These are phyloP conservation scores for Thymelicus sylvestris DNA, from an alignment of 2,888 invertebrate species.

Conservation along the genomic window DNA sequence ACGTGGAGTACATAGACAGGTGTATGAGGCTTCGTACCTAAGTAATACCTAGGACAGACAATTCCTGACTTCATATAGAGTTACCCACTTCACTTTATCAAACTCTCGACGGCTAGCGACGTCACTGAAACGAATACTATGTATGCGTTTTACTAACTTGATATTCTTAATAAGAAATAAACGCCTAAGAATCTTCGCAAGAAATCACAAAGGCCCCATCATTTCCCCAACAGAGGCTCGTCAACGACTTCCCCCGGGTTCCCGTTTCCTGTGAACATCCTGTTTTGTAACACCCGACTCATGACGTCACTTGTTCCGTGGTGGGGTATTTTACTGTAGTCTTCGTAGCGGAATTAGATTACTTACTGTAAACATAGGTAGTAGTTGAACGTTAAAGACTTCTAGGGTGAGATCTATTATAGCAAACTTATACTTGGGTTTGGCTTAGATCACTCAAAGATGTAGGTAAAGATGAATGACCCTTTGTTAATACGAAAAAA, in stretches of 20 bases:
- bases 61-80: no score
- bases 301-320: constrained; percentile 4
- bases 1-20: no score
- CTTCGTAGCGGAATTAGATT: not conserved
- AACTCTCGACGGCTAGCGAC: no score
- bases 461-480: no score
- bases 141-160: not conserved
- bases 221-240: constrained; percentile 7
- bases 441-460: no score
- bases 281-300: constrained; percentile 20
- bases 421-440: no score
- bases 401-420: no score
- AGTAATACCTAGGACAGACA: no score
- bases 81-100: no score
- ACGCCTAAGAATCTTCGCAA: constrained; percentile 2
- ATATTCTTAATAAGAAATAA: constrained; percentile 3
- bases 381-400: not conserved
- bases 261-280: constrained; percentile 18
- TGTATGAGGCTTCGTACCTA: no score
- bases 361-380: not conserved
- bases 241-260: constrained; percentile 10
- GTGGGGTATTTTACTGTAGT: not conserved
- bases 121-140: no score
- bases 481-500: no score
- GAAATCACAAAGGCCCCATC: constrained; percentile 13